These are phyloP conservation scores for Leucophenga varia DNA, from an alignment of 1,140 invertebrate genomes.

Conservation along the genomic window DNA sequence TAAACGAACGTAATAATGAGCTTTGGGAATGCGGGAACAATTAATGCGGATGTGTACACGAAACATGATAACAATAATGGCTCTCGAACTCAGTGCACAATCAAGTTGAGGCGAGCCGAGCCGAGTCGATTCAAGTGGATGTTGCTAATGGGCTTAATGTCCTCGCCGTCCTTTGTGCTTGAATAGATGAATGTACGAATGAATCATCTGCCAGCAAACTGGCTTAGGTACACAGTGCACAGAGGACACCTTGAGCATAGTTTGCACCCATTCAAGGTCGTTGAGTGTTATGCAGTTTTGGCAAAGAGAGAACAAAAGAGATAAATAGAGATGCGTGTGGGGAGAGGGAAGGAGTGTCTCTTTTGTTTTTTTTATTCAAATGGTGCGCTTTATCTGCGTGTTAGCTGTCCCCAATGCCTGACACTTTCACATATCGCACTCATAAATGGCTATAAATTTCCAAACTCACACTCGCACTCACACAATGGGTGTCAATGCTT, in stretches of 20 bases:
- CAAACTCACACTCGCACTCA: constrained; percentile 10
- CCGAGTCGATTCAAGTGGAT: too few relatives aligned
- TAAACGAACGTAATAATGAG: constrained; percentile 24
- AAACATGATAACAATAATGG: constrained; percentile 21
- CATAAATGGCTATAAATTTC: not conserved
- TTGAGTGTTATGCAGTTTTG: not conserved
- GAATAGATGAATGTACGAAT: not conserved
- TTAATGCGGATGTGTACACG: constrained; percentile 26
- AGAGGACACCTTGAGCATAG: too few relatives aligned
- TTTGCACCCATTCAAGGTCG: constrained; percentile 36
- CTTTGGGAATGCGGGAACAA: constrained; percentile 22
- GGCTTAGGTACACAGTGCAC: too few relatives aligned
- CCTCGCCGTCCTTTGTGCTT: constrained; percentile 1
- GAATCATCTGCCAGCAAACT: not conserved
- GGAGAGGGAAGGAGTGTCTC: too few relatives aligned
- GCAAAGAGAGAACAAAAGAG: not conserved
- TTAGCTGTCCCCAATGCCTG: constrained; percentile 34
- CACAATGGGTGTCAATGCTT: too few relatives aligned
- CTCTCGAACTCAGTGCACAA: constrained; percentile 5
- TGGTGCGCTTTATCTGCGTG: constrained; percentile 35
- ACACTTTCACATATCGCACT: not conserved
- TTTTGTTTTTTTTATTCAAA: constrained; percentile 31
- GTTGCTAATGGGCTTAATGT: constrained; percentile 20
- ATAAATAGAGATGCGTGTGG: constrained; percentile 11
- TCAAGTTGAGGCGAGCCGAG: constrained; percentile 18